These are phyloP conservation scores for Scarus forsteni DNA, from an alignment of 2,797 vertebrate species.

Conservation along the genomic window DNA sequence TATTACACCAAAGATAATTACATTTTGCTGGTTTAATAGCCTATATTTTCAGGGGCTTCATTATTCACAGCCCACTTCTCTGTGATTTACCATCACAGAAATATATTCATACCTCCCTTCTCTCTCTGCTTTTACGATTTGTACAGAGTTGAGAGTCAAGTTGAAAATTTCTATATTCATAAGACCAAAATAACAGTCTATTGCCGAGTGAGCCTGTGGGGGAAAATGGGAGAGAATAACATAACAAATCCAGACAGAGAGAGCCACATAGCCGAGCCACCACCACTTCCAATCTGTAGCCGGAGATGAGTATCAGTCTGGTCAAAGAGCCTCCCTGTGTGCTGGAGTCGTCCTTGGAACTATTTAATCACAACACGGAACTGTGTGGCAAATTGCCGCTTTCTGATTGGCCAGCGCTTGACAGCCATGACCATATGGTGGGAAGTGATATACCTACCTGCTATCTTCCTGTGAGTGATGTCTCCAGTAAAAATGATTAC, in stretches of 20 bases:
- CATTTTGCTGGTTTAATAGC: conserved; percentile 34
- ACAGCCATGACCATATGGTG: conserved; percentile 87
- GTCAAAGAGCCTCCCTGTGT: conserved; percentile 83
- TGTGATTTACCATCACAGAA: conserved; percentile 57
- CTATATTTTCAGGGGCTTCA: conserved; percentile 40
- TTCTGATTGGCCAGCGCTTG: conserved; percentile 81
- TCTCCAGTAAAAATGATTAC: conserved; percentile 87
- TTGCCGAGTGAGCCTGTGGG: conserved; percentile 61
- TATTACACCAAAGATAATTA: conserved; percentile 40
- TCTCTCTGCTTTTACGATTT: conserved; percentile 70
- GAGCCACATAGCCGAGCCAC: conserved; percentile 66
- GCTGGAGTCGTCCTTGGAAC: conserved; percentile 79
- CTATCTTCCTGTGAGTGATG: conserved; percentile 85
- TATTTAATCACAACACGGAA: conserved; percentile 87
- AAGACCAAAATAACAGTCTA: conserved; percentile 70
- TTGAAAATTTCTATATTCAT: conserved; percentile 76
- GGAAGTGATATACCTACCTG: conserved; percentile 87
- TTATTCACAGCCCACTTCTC: conserved; percentile 60
- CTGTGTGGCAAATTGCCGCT: conserved; percentile 84
- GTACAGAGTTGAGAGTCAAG: conserved; percentile 68
- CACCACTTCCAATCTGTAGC: conserved; percentile 82
- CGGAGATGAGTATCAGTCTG: conserved; percentile 84
- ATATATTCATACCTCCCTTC: conserved; percentile 57
- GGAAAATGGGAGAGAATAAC: conserved; percentile 73
- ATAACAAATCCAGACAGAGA: conserved; percentile 74